These are phyloP conservation scores for Cheirogaleus medius DNA, from an alignment of 2,113 vertebrate genomes.

Conservation along the genomic window DNA sequence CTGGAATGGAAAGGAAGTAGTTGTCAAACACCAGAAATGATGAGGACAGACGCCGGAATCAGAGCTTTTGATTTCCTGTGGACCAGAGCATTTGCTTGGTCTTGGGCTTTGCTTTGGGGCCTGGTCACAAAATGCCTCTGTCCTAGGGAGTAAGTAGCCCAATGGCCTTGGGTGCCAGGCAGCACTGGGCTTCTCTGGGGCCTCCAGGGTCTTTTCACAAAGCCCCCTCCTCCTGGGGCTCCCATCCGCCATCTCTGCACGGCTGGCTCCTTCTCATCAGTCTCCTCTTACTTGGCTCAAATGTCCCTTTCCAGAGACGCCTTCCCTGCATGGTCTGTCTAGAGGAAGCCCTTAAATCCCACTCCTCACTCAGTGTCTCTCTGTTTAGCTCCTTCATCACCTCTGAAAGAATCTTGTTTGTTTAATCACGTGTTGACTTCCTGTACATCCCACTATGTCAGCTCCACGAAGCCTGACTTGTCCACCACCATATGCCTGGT, in stretches of 20 bases:
- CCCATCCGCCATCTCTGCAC: not conserved
- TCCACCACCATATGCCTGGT: not conserved
- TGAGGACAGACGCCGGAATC: constrained; percentile 76
- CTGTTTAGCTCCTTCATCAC: not conserved
- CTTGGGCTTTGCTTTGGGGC: not conserved
- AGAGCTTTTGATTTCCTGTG: constrained; percentile 74
- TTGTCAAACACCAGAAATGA: constrained; percentile 80
- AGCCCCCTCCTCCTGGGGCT: no score
- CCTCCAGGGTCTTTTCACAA: not conserved
- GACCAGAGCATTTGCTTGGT: not conserved
- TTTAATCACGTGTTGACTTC: accelerated
- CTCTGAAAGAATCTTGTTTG: not conserved
- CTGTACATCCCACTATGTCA: not conserved
- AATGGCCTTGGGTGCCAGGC: not conserved
- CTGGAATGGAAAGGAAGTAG: constrained; percentile 81
- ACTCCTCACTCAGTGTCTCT: not conserved
- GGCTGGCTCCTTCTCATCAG: not conserved
- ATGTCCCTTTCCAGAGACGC: not conserved
- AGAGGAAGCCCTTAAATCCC: not conserved
- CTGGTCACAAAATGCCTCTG: not conserved
- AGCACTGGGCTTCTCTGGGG: accelerated
- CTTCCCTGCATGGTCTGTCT: not conserved
- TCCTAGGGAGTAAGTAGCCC: not conserved
- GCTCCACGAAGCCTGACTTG: accelerated
- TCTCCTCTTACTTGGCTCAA: not conserved